Evolutionary conservation across 2,113 vertebrate species (phyloP).

Genomic region (Mirounga angustirostris): DNA sequence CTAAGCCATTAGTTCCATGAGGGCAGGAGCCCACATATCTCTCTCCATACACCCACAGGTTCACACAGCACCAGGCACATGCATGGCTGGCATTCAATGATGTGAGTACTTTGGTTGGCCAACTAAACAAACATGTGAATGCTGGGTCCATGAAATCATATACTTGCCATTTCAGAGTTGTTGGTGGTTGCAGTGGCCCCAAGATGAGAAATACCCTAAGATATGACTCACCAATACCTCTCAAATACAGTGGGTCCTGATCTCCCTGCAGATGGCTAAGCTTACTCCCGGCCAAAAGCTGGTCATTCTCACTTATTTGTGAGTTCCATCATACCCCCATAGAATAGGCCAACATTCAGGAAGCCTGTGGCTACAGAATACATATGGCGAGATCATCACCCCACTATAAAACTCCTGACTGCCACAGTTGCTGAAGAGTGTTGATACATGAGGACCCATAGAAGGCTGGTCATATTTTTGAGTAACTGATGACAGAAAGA

Average conservation of each 20-base stretch:
- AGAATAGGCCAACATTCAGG: background rate
- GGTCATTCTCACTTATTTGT: background rate
- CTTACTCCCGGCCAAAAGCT: background rate
- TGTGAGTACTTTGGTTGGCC: background rate
- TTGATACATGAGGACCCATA: background rate
- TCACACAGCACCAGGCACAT: background rate
- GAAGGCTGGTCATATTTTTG: background rate
- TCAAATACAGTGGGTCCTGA: background rate
- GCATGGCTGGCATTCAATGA: background rate
- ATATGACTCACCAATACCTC: background rate
- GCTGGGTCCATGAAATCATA: background rate
- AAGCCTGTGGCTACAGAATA: background rate
- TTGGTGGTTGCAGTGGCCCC: background rate
- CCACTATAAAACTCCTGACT: background rate
- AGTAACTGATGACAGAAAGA: background rate
- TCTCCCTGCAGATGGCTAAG: background rate
- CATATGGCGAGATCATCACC: too few species aligned
- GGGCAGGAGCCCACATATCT: background rate
- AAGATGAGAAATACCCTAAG: background rate
- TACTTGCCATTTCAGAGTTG: background rate
- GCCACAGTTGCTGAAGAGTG: background rate
- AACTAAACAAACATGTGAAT: background rate
- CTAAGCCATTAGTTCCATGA: background rate
- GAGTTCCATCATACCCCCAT: background rate
- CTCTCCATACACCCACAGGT: background rate